These are phyloP conservation scores for Meliscaeva auricollis DNA, from an alignment of 2,888 invertebrate species.

Conservation along the genomic window DNA sequence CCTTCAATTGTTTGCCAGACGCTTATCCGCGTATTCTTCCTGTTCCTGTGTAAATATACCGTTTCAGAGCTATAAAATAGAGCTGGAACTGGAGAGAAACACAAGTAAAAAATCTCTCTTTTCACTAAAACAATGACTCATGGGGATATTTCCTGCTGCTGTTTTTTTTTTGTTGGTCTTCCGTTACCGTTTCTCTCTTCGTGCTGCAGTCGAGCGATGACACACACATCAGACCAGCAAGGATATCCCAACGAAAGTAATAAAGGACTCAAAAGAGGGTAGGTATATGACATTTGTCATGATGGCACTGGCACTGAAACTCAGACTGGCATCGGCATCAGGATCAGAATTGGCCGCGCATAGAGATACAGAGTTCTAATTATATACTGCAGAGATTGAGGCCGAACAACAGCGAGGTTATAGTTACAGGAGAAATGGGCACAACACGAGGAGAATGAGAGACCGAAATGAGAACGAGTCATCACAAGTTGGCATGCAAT, in stretches of 20 bases:
- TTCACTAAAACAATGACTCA: conserved; percentile 56
- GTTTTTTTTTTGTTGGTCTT: conserved; percentile 36
- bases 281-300: conserved; percentile 70
- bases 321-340: conserved; percentile 23
- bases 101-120: conserved; percentile 20
- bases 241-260: conserved; percentile 41
- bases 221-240: conserved; percentile 24
- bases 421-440: neutral
- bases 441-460: too few species aligned
- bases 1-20: conserved; percentile 75
- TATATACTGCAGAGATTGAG: conserved; percentile 67
- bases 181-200: conserved; percentile 27
- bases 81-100: neutral
- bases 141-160: conserved; percentile 67
- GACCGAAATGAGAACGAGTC: neutral
- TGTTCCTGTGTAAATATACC: conserved; percentile 67
- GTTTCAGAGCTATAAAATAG: conserved; percentile 10
- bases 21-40: conserved; percentile 70
- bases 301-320: too few species aligned
- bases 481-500: conserved; percentile 33
- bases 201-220: conserved; percentile 36
- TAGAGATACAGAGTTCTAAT: conserved; percentile 62
- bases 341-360: neutral
- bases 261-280: conserved; percentile 61
- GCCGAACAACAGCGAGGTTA: conserved; percentile 30